These are phyloP conservation scores for Bubo bubo DNA, from an alignment of 2,113 vertebrate genomes.

Conservation along the genomic window DNA sequence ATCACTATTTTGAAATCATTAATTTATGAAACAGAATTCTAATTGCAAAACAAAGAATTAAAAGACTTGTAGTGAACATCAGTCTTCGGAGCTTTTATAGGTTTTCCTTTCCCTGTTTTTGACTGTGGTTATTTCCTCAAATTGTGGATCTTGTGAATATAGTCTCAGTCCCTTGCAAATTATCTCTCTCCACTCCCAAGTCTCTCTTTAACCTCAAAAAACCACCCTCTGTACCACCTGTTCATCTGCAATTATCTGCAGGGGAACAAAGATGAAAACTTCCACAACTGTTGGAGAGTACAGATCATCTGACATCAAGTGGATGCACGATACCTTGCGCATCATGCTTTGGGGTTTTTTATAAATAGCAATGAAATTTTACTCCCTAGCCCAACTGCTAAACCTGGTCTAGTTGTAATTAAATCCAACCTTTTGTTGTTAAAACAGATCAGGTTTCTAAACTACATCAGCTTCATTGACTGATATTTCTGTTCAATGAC, in stretches of 20 bases:
- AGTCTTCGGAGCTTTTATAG: neutral
- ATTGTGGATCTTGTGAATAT: neutral
- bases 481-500: neutral
- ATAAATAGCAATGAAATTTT: neutral
- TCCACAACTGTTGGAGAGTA: accelerated
- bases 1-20: neutral
- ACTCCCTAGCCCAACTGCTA: neutral
- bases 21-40: neutral
- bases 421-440: neutral
- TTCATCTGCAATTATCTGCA: neutral
- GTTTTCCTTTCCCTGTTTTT: neutral
- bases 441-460: neutral
- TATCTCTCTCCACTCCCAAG: neutral
- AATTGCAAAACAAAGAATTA: neutral
- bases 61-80: neutral
- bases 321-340: accelerated
- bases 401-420: neutral
- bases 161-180: neutral
- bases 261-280: neutral
- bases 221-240: accelerated
- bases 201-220: neutral
- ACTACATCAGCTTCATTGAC: neutral
- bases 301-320: neutral
- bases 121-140: neutral
- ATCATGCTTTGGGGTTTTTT: neutral